These are phyloP conservation scores for Suillia variegata DNA, from an alignment of 2,888 invertebrate genomes.

Conservation along the genomic window DNA sequence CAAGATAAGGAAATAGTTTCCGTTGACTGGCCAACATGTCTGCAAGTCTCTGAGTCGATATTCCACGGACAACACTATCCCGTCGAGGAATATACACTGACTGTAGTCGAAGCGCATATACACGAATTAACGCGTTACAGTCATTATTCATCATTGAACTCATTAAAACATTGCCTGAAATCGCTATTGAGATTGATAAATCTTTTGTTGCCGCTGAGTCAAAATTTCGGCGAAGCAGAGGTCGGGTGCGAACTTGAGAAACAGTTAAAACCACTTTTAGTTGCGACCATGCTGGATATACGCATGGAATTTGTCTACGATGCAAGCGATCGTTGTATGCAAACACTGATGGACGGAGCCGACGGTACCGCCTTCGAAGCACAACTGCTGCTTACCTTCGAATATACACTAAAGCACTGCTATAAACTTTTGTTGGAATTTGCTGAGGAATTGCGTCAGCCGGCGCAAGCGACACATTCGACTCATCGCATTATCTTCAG, in stretches of 20 bases:
- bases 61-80: constrained; percentile 55
- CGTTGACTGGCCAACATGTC: constrained; percentile 58
- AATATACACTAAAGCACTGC: constrained; percentile 70
- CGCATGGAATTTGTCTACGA: constrained; percentile 77
- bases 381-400: constrained; percentile 69
- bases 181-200: constrained; percentile 55
- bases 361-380: constrained; percentile 63
- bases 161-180: constrained; percentile 58
- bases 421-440: constrained; percentile 72
- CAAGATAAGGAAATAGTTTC: constrained; percentile 58
- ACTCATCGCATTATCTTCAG: constrained; percentile 51
- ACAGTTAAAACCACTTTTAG: constrained; percentile 50
- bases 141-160: constrained; percentile 54
- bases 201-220: constrained; percentile 48
- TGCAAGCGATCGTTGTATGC: constrained; percentile 67
- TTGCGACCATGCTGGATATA: constrained; percentile 76
- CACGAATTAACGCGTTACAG: constrained; percentile 53
- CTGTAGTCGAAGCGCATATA: constrained; percentile 59
- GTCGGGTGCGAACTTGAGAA: constrained; percentile 38
- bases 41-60: constrained; percentile 50
- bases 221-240: constrained; percentile 30
- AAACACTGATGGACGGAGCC: constrained; percentile 57
- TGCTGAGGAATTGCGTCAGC: constrained; percentile 56
- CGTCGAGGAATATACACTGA: constrained; percentile 57
- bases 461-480: constrained; percentile 28